Evolutionary conservation across 1,140 invertebrate genomes (phyloP), one percentile per base, ranked within the genome.

Genomic region (Danaus melanippus): DNA sequence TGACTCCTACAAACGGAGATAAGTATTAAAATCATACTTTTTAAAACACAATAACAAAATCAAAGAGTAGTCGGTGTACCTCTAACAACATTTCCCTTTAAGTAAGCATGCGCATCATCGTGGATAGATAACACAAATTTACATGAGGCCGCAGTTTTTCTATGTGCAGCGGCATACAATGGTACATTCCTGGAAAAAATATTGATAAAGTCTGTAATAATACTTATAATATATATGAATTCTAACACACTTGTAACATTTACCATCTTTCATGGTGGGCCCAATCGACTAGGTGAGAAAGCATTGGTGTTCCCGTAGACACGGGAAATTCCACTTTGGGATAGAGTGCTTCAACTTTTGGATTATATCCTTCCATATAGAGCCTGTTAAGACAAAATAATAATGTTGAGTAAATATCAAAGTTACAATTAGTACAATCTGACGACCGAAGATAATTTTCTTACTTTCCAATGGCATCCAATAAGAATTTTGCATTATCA

Each of bases 241-340:
- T 0, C 21, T 32, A 32, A 32, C 21, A 15, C 9, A 3, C 15
- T 12, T 46, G 5, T 51, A 12, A 47, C 44, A 15, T 41, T 60
- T 59, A 71, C 71, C 63, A 68, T 58, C 82, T 72, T 32, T 88
- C 84, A n/a, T 76, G 72, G 73, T 94, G 93, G 60, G 93, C 90
- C 94, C 94, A 96, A 56, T 87, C 82, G 12, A 95, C 86, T 0
- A 92, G 72, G 10, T 92, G 89, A 1, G 90, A 90, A 12, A 95
- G 87, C 88, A 92, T 92, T 1, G 93, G 91, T 0, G 94, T 95
- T 10, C 91, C 90, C 15, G 89, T 82, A 9, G 92, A 89, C 1
- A 95, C 94, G 4, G 94, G 94, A 62, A 89, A 94, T 10, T 89
- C 65, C 0, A 94, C 85, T 21, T 76, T 71, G 0, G 92, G 90